Evolutionary conservation across 92 coral and sea anemone genomes (phyloP).

Genomic region (Heliopora coerulea): DNA sequence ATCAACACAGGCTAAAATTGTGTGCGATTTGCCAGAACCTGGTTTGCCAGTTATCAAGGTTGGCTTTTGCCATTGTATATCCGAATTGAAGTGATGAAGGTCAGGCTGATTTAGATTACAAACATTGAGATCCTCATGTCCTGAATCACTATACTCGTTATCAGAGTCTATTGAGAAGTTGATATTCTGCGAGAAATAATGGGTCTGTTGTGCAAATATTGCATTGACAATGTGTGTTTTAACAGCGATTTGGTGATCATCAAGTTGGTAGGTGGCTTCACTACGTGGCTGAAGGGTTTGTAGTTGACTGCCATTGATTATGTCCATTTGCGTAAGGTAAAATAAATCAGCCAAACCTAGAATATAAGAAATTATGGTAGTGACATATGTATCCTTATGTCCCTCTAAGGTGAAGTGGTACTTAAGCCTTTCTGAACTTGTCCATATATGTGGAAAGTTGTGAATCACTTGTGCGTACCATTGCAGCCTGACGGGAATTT

Average conservation of each 20-base stretch:
- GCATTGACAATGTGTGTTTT: too few species aligned
- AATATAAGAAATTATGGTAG: background rate
- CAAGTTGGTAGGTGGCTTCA: background rate
- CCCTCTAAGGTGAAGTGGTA: background rate
- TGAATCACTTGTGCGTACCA: too few species aligned
- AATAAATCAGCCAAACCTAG: background rate
- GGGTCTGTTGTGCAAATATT: too few species aligned
- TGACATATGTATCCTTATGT: background rate
- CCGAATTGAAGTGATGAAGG: background rate
- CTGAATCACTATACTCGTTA: background rate
- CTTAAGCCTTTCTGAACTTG: background rate
- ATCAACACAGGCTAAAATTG: background rate
- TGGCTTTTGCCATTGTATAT: constrained; percentile 7
- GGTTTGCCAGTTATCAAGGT: constrained; percentile 25
- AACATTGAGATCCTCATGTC: background rate
- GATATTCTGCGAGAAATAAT: too few species aligned
- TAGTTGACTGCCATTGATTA: background rate
- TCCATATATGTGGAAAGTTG: background rate
- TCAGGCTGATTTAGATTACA: background rate
- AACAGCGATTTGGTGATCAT: background rate
- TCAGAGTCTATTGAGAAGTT: background rate
- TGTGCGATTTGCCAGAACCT: constrained; percentile 19
- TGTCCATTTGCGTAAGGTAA: constrained; percentile 12
- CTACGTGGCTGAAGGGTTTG: background rate
- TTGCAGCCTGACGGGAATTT: too few species aligned